A percentile compares a stretch with the other conserved stretches of the same genome.
phyloP scores from a whole-genome alignment of 2,113 vertebrate species.

The Atractosteus spatula region DNA sequence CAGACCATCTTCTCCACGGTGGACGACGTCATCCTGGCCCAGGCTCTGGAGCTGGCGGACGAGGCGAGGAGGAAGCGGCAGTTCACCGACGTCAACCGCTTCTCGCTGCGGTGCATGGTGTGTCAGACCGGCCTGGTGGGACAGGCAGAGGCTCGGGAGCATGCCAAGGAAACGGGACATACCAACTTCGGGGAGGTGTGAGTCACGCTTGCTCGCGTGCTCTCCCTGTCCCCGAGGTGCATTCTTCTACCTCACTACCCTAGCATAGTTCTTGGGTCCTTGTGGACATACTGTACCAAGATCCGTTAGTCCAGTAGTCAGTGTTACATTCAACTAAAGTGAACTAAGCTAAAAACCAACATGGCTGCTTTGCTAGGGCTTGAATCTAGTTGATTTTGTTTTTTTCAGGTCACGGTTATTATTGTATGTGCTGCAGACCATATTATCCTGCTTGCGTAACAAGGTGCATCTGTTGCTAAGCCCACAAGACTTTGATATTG shows the following conservation, averaged over 20 bases:
- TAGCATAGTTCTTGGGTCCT: conserved; percentile 35
- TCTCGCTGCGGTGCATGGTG: conserved; percentile 89
- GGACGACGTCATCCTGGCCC: conserved; percentile 86
- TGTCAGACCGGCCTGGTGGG: conserved; percentile 93
- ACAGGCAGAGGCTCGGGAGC: conserved; percentile 88
- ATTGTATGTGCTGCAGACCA: conserved; percentile 4
- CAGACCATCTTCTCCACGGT: conserved; percentile 87
- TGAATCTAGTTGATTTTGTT: not conserved
- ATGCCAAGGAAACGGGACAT: conserved; percentile 93
- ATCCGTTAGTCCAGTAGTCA: conserved; percentile 26
- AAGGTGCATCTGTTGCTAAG: too few species aligned
- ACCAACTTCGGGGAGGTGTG: conserved; percentile 95
- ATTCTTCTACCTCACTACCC: conserved; percentile 84
- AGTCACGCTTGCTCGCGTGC: conserved; percentile 34
- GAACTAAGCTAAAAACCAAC: conserved; percentile 3
- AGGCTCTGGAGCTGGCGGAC: conserved; percentile 90
- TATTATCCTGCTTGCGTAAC: not conserved
- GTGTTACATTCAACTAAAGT: not conserved
- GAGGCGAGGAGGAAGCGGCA: conserved; percentile 89
- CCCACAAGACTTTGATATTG: too few species aligned
- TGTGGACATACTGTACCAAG: conserved; percentile 22
- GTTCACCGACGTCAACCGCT: conserved; percentile 91
- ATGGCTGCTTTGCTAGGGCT: not conserved
- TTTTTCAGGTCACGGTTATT: not conserved
- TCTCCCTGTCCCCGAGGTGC: conserved; percentile 27